Percentiles rank a stretch among this genome's conserved stretches.
Conservation (phyloP, 2,888 invertebrate species). For the Buathra laborator region DNA sequence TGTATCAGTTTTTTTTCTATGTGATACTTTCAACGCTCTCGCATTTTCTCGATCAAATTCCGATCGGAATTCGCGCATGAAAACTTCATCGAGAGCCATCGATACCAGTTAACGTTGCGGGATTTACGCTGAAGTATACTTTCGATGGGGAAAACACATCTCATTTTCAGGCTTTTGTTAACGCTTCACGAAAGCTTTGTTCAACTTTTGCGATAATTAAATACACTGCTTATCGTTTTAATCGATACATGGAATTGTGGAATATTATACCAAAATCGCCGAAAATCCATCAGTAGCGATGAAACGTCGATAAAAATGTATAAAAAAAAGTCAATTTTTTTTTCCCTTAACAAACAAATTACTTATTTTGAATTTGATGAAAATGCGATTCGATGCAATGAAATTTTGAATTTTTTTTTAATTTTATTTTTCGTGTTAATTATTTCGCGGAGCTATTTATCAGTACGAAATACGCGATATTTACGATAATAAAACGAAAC, state of each 20-base stretch:
- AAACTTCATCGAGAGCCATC: constrained; percentile 51
- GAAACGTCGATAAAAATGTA: neutral
- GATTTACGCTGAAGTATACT: constrained; percentile 4
- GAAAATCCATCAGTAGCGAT: neutral
- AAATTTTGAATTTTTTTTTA: no score
- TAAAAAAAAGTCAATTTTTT: no score
- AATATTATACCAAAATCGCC: neutral
- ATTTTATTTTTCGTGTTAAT: no score
- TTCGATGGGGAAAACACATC: constrained; percentile 5
- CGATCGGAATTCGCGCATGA: constrained; percentile 43
- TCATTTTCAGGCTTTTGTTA: neutral
- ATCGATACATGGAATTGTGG: neutral
- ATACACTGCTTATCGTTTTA: neutral
- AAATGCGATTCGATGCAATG: no score
- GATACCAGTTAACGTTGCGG: constrained; percentile 44
- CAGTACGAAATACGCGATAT: no score
- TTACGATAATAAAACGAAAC: neutral
- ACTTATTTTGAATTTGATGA: no score
- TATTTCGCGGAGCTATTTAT: no score
- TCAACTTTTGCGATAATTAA: neutral
- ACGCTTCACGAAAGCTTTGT: neutral
- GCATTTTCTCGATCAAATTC: constrained; percentile 16
- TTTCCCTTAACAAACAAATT: no score
- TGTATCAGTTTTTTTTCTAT: neutral
- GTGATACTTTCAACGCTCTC: constrained; percentile 18